A percentile compares a stretch with the other conserved stretches of the same genome.
phyloP scores from a whole-genome alignment of 1,140 invertebrate species.

The Ylistrum balloti region DNA sequence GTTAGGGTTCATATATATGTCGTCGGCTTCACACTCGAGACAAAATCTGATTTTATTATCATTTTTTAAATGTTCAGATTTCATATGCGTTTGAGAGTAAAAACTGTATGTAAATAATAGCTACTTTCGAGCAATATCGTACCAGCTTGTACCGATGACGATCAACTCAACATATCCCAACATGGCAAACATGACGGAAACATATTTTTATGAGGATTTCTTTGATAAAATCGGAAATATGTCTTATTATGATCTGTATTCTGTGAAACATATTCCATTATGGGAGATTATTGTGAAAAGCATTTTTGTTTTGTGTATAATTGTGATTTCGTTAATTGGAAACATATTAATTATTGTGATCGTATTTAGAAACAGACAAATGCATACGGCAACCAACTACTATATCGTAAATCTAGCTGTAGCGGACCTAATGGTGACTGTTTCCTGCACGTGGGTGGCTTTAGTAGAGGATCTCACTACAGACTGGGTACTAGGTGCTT shows the following conservation, averaged over 20 bases:
- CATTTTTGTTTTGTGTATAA: slow-evolving; percentile 74
- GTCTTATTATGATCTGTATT: not conserved
- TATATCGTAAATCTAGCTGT: slow-evolving; percentile 79
- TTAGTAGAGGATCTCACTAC: slow-evolving; percentile 76
- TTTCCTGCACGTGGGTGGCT: slow-evolving; percentile 83
- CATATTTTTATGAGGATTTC: not conserved
- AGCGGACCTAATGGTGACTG: slow-evolving; percentile 80
- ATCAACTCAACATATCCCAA: not conserved
- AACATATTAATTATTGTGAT: slow-evolving; percentile 71
- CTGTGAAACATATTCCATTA: slow-evolving; percentile 51
- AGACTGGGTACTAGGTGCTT: slow-evolving; percentile 80
- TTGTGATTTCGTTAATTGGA: slow-evolving; percentile 70
- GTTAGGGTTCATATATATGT: not conserved
- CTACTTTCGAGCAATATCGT: not conserved
- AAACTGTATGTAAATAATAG: not conserved
- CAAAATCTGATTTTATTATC: not conserved
- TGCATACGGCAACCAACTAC: slow-evolving; percentile 76
- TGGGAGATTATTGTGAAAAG: slow-evolving; percentile 78
- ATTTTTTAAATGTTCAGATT: not conserved
- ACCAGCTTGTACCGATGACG: not conserved
- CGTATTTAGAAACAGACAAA: slow-evolving; percentile 68
- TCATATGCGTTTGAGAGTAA: not conserved
- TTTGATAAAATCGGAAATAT: not conserved
- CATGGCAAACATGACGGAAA: not conserved
- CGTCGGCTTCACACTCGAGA: not conserved